Conservation (phyloP, 2,113 vertebrate species). For the Helogale parvula region DNA sequence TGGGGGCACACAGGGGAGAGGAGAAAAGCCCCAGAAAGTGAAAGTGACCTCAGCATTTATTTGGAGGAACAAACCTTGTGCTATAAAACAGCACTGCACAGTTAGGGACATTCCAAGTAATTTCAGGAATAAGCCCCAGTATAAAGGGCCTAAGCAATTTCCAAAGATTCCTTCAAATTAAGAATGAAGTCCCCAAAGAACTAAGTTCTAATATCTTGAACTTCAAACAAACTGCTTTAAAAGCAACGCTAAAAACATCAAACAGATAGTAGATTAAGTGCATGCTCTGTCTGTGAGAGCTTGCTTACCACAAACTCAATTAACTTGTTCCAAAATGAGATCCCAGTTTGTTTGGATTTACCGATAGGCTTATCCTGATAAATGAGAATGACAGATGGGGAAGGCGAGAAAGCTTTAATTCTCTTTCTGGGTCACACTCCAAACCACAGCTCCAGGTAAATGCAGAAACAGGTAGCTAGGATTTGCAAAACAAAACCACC, state of each 20-base stretch:
- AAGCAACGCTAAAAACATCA: conserved; percentile 49
- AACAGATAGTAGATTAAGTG: conserved; percentile 39
- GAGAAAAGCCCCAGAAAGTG: neutral
- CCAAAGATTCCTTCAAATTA: conserved; percentile 58
- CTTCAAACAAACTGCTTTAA: conserved; percentile 62
- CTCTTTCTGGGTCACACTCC: neutral
- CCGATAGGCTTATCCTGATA: conserved; percentile 15
- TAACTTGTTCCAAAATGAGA: conserved; percentile 19
- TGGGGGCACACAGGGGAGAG: neutral
- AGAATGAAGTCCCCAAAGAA: conserved; percentile 35
- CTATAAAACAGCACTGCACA: neutral
- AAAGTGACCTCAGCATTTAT: neutral
- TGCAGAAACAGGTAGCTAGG: neutral
- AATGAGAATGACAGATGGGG: neutral
- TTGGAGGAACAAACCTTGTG: neutral
- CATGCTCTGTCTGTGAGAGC: neutral
- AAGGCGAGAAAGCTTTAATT: neutral
- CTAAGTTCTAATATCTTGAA: conserved; percentile 53
- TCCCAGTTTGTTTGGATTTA: conserved; percentile 2
- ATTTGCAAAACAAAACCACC: conserved; percentile 52
- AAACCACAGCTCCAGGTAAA: conserved; percentile 24
- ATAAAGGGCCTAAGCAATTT: neutral
- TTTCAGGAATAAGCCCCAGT: neutral
- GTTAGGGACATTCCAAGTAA: conserved; percentile 20
- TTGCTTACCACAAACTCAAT: conserved; percentile 54